phyloP scores from a whole-genome alignment of 2,888 invertebrate species.

The Nymphalis polychloros region DNA sequence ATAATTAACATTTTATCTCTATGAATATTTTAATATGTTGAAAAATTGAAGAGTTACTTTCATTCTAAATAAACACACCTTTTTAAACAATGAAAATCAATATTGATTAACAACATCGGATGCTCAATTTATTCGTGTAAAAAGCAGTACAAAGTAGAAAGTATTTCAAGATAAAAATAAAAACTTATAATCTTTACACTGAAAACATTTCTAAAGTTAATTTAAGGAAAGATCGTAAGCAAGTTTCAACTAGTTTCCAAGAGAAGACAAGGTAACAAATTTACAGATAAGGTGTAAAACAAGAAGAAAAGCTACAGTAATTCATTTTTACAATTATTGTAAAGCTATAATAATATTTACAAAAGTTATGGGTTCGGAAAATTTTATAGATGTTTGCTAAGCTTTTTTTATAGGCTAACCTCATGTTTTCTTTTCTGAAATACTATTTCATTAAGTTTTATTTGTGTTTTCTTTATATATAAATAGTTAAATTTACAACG shows the following conservation, averaged over 20 bases:
- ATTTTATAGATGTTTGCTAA: too few relatives aligned
- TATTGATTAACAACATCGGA: background rate
- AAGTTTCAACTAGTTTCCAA: conserved; percentile 7
- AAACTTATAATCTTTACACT: conserved; percentile 6
- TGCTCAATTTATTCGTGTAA: background rate
- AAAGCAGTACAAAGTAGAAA: background rate
- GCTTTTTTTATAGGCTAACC: too few relatives aligned
- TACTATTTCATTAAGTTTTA: too few relatives aligned
- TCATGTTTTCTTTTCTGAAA: too few relatives aligned
- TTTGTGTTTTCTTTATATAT: too few relatives aligned
- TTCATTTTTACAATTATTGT: too few relatives aligned
- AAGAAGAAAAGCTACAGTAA: background rate
- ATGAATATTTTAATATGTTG: too few relatives aligned
- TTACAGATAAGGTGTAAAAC: background rate
- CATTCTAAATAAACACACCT: background rate
- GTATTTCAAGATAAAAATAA: background rate
- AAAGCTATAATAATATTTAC: too few relatives aligned
- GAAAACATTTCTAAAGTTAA: conserved; percentile 15
- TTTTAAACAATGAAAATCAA: background rate
- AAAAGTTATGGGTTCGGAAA: too few relatives aligned
- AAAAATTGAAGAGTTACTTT: too few relatives aligned
- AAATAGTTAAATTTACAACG: too few relatives aligned
- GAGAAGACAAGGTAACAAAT: background rate
- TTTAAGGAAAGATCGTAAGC: conserved; percentile 12
- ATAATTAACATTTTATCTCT: too few relatives aligned